These are phyloP conservation scores for Corbicula japonica DNA, from an alignment of 2,888 invertebrate genomes.

Conservation along the genomic window DNA sequence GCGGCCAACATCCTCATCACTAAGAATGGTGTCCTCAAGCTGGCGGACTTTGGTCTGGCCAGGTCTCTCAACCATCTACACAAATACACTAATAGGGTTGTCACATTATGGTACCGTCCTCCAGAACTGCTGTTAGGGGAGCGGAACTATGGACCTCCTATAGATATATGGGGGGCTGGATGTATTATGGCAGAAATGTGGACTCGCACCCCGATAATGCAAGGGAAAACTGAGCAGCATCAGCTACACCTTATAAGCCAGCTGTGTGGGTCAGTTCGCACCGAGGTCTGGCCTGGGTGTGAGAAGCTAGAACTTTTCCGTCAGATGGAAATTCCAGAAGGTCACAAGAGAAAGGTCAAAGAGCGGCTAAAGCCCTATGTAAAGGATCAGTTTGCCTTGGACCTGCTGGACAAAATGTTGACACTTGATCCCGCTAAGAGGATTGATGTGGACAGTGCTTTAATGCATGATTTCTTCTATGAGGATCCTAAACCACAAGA, in stretches of 20 bases:
- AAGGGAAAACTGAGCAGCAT: slow-evolving; percentile 97
- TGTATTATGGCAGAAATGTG: slow-evolving; percentile 99
- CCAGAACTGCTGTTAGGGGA: slow-evolving; percentile 88
- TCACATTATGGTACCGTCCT: slow-evolving; percentile 96
- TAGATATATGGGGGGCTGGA: slow-evolving; percentile 96
- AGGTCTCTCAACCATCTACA: slow-evolving; percentile 96
- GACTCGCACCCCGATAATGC: slow-evolving; percentile 91
- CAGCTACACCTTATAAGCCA: slow-evolving; percentile 98
- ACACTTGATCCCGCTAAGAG: slow-evolving; percentile 96
- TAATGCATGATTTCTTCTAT: slow-evolving; percentile 99
- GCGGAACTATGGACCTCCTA: slow-evolving; percentile 97
- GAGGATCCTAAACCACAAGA: slow-evolving; percentile 96
- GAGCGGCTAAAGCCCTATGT: slow-evolving; percentile 93
- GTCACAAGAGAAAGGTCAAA: slow-evolving; percentile 83
- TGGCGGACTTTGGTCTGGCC: slow-evolving; percentile 99
- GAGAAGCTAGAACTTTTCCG: slow-evolving; percentile 94
- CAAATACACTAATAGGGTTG: slow-evolving; percentile 98
- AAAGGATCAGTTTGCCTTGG: slow-evolving; percentile 96
- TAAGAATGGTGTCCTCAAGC: slow-evolving; percentile 93
- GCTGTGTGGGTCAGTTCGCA: slow-evolving; percentile 97
- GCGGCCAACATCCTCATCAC: slow-evolving; percentile 99
- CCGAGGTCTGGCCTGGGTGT: slow-evolving; percentile 95
- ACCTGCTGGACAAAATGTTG: slow-evolving; percentile 95
- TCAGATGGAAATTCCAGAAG: slow-evolving; percentile 83
- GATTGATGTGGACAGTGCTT: slow-evolving; percentile 94